Percentiles rank a stretch among this genome's conserved stretches.
Conservation (phyloP, 1,140 invertebrate species). For the Trissolcus basalis region DNA sequence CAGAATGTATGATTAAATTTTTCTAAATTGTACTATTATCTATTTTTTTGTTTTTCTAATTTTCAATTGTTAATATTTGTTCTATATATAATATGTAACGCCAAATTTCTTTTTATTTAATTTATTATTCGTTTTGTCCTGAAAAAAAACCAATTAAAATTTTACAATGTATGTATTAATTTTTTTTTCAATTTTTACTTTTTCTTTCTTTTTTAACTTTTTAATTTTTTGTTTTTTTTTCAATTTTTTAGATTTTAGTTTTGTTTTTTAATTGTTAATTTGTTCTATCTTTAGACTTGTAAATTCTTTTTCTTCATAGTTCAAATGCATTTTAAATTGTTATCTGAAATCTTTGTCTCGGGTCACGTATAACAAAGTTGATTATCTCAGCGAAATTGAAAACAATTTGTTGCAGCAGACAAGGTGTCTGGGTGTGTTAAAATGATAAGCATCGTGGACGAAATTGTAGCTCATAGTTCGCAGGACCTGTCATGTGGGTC, state of each 20-base stretch:
- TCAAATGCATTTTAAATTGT: neutral
- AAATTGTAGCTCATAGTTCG: conserved; percentile 24
- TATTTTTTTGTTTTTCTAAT: no score
- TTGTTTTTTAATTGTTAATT: no score
- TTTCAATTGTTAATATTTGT: no score
- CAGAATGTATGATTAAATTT: no score
- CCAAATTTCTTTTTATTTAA: no score
- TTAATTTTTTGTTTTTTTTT: neutral
- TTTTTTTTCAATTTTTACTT: no score
- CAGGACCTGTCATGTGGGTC: conserved; percentile 56
- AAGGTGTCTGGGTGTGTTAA: conserved; percentile 12
- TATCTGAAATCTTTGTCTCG: conserved; percentile 8
- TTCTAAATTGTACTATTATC: no score
- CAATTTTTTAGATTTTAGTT: neutral
- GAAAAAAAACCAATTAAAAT: no score
- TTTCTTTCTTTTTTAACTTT: neutral
- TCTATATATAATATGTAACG: no score
- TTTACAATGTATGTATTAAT: no score
- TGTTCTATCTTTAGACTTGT: neutral
- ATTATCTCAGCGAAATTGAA: conserved; percentile 26
- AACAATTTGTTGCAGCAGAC: conserved; percentile 35
- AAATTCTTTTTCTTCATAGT: neutral
- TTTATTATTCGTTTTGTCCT: no score
- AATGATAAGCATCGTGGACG: conserved; percentile 29
- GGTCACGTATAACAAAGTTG: conserved; percentile 11